These are phyloP conservation scores for Heterohyrax brucei DNA, from an alignment of 2,797 vertebrate species.

Conservation along the genomic window DNA sequence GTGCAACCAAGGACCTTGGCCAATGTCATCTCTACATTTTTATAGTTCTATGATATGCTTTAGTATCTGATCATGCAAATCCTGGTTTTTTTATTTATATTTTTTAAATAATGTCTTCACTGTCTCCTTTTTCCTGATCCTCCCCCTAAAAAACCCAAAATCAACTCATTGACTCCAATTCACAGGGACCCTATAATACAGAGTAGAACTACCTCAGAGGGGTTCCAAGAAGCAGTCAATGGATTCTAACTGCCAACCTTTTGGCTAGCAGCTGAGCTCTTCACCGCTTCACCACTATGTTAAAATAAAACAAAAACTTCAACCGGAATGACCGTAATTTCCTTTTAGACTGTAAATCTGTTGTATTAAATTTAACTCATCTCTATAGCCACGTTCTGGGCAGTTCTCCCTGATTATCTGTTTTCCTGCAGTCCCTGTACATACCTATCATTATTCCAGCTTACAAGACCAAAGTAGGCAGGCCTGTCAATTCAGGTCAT, in stretches of 20 bases:
- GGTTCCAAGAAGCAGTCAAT: no score
- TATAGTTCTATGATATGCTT: background rate
- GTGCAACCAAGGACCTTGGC: background rate
- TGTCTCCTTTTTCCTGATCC: background rate
- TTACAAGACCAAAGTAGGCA: background rate
- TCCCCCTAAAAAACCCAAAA: background rate
- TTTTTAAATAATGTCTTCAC: background rate
- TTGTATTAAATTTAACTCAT: background rate
- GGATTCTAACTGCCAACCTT: no score
- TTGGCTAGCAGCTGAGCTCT: no score
- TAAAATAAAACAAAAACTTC: constrained; percentile 17
- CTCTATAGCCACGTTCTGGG: background rate
- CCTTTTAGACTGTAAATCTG: background rate
- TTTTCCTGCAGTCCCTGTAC: background rate
- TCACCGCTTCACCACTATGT: background rate
- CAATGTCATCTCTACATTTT: background rate
- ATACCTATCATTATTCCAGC: background rate
- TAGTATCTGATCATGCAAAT: background rate
- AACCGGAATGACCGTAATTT: background rate
- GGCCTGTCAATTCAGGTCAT: background rate
- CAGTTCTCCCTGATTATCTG: background rate
- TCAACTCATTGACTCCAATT: no score
- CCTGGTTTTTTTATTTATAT: background rate
- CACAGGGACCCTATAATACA: no score
- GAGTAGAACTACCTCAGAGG: no score